These are phyloP conservation scores for Celastrina argiolus DNA, from an alignment of 2,888 invertebrate species.

Conservation along the genomic window DNA sequence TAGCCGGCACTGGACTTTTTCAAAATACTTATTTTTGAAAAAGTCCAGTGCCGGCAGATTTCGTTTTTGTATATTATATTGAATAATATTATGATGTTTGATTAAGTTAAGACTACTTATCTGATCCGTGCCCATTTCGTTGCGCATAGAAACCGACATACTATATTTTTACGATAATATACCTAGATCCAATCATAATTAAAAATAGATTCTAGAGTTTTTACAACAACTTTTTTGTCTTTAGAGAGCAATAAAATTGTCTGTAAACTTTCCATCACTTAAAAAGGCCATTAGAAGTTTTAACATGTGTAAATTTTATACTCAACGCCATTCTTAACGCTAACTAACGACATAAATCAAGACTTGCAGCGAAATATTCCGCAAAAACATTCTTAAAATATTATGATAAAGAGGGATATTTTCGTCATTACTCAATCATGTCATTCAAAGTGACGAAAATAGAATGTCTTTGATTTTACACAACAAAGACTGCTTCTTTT, in stretches of 20 bases:
- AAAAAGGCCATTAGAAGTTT: not conserved
- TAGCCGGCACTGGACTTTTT: too few species aligned
- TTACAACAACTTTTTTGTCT: not conserved
- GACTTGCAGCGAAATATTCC: not conserved
- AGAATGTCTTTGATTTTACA: not conserved
- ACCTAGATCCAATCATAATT: too few species aligned
- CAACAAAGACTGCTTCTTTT: not conserved
- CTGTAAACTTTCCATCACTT: not conserved
- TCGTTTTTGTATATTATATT: too few species aligned
- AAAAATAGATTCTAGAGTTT: too few species aligned
- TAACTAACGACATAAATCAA: slow-evolving; percentile 3
- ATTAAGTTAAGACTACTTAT: too few species aligned
- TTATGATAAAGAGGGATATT: not conserved
- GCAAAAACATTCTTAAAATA: not conserved
- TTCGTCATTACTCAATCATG: not conserved
- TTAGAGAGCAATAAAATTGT: not conserved
- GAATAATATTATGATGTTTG: too few species aligned
- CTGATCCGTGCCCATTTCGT: too few species aligned
- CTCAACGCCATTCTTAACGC: not conserved
- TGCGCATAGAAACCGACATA: too few species aligned
- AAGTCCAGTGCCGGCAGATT: too few species aligned
- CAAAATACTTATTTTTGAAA: too few species aligned
- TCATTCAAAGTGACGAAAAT: not conserved
- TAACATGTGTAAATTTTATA: slow-evolving; percentile 2
- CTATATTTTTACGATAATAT: too few species aligned